phyloP scores from a whole-genome alignment of 2,888 invertebrate species.

The Griposia aprilina region DNA sequence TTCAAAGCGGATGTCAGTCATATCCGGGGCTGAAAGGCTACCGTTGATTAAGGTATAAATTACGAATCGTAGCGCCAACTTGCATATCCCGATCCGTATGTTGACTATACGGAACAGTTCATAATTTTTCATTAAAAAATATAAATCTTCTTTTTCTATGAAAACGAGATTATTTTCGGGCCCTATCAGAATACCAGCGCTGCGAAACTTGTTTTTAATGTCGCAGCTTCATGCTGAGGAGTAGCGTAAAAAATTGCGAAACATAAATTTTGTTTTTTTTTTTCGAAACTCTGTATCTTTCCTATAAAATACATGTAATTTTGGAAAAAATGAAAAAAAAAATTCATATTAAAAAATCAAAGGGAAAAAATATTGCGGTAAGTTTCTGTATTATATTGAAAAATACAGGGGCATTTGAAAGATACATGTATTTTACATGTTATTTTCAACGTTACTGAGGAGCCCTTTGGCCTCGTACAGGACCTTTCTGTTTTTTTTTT shows the following conservation, averaged over 20 bases:
- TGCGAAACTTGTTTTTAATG: not conserved
- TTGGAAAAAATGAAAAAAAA: no score
- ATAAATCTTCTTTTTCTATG: not conserved
- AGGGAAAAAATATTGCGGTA: no score
- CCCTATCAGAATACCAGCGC: not conserved
- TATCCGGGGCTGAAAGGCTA: constrained; percentile 73
- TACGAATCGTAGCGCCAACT: constrained; percentile 61
- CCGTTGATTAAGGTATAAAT: constrained; percentile 82
- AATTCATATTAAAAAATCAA: no score
- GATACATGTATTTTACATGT: no score
- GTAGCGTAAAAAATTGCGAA: no score
- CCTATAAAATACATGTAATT: no score
- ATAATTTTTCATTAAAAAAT: not conserved
- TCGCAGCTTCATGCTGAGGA: not conserved
- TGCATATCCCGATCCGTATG: constrained; percentile 17
- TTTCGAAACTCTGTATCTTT: no score
- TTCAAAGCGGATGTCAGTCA: constrained; percentile 77
- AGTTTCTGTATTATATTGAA: no score
- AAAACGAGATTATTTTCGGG: not conserved
- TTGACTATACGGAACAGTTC: not conserved
- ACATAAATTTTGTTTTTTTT: no score
- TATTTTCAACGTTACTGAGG: no score
- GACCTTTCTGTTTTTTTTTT: not conserved
- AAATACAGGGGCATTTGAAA: no score
- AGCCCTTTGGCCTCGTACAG: not conserved